A percentile compares a stretch with the other conserved stretches of the same genome.
phyloP scores from a whole-genome alignment of 1,140 invertebrate species.

The Drosophila varians region DNA sequence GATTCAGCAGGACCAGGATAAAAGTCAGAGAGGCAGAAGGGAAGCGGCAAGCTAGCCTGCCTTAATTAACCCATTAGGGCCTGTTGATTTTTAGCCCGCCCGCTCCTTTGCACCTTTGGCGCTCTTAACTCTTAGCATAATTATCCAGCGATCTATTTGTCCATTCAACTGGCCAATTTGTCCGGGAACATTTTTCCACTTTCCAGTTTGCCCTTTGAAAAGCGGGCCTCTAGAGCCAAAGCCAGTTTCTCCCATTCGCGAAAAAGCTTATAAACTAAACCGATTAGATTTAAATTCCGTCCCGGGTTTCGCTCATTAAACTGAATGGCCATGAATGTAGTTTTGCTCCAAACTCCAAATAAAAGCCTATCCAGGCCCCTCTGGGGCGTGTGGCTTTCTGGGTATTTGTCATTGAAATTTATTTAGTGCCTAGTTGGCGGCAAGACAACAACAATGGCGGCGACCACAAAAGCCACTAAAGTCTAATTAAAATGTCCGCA shows the following conservation, averaged over 20 bases:
- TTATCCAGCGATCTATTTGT: slow-evolving; percentile 51
- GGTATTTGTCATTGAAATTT: slow-evolving; percentile 56
- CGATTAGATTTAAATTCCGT: background rate
- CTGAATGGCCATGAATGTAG: too few relatives aligned
- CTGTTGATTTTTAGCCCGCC: slow-evolving; percentile 51
- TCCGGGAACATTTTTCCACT: slow-evolving; percentile 15
- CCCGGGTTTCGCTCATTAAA: background rate
- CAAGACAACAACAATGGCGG: slow-evolving; percentile 49
- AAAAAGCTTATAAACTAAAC: background rate
- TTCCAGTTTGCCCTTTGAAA: background rate
- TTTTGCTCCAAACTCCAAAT: too few relatives aligned
- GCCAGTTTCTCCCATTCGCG: background rate
- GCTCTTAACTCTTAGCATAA: slow-evolving; percentile 34
- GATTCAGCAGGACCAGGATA: slow-evolving; percentile 16
- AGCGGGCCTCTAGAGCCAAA: background rate
- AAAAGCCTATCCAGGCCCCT: too few relatives aligned
- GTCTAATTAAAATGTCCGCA: slow-evolving; percentile 59
- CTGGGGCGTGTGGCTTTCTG: slow-evolving; percentile 2
- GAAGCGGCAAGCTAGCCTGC: slow-evolving; percentile 6
- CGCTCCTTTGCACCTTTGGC: slow-evolving; percentile 6
- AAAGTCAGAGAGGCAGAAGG: background rate
- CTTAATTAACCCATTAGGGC: slow-evolving; percentile 71
- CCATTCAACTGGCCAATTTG: slow-evolving; percentile 57
- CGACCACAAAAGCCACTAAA: slow-evolving; percentile 57
- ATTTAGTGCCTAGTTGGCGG: slow-evolving; percentile 49